Evolutionary conservation across 2,797 vertebrate genomes (phyloP), one percentile per base, ranked within the genome.

Genomic region (Lithobates sylvaticus): DNA sequence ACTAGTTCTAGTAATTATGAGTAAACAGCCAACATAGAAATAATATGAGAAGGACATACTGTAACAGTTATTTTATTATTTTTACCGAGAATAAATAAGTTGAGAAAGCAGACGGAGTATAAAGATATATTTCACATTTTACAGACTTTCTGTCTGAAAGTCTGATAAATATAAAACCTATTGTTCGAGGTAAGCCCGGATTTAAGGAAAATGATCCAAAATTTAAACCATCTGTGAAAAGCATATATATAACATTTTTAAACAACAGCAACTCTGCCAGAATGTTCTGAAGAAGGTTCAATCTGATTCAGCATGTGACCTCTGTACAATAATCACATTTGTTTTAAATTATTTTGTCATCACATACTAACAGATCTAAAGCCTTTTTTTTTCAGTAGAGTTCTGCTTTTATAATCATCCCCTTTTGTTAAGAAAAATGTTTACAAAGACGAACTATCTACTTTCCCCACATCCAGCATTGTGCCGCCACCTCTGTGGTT

Each of bases 221-320:
- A 93, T 92, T 88, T 29, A 87, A 94, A 93, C 88, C 95, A 93
- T 92, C 92, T 95, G 93, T 84, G 26, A 82, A 76, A 50, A 90
- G 91, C 50, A 18, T 84, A 39, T 83, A 39, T 90, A 83, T 50
- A 88, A 75, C 44, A 21, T 29, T 75, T 72, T 88, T 36, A 88
- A 90, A 89, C 90, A 89, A 85, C 87, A 87, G 84, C 76, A 83
- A 89, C 78, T 75, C 50, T 81, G 75, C 86, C 88, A 77, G 88
- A 89, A 90, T 76, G 86, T 81, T 89, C 86, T 81, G 64, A 82
- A 86, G 88, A 88, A 79, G 89, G 91, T 88, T 91, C 92, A 91
- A 90, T 91, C 92, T 93, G 93, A 94, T 92, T 94, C 92, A 65
- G 74, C 36, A 84, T 86, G 74, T 78, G 79, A 67, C 61, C 67